Conservation (phyloP, 2,888 invertebrate genomes). For the Steinernema hermaphroditum region DNA sequence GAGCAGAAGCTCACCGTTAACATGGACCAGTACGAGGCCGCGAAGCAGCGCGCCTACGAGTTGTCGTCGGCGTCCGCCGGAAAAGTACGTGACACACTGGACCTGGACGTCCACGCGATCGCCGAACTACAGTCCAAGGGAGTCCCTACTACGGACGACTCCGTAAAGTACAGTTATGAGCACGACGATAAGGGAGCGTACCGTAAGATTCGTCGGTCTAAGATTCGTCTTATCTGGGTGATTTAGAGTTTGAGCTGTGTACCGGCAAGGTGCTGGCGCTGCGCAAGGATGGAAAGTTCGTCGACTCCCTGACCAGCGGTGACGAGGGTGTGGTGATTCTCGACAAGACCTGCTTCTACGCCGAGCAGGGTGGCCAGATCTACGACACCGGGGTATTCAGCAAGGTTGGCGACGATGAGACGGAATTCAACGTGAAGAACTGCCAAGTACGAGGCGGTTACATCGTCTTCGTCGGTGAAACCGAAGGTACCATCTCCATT, state of each 20-base stretch:
- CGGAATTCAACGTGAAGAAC: conserved; percentile 87
- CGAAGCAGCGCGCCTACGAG: conserved; percentile 82
- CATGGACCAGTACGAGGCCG: conserved; percentile 85
- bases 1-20: conserved; percentile 87
- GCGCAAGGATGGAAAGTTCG: conserved; percentile 77
- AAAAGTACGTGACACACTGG: conserved; percentile 76
- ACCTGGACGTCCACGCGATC: conserved; percentile 91
- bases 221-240: no score
- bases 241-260: conserved; percentile 75
- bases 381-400: conserved; percentile 87
- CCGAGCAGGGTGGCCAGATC: conserved; percentile 98
- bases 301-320: conserved; percentile 79
- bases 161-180: conserved; percentile 85
- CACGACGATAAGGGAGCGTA: conserved; percentile 73
- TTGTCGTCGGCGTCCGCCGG: conserved; percentile 78
- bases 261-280: conserved; percentile 79
- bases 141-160: conserved; percentile 84
- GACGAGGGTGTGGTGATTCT: conserved; percentile 88
- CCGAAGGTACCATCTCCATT: conserved; percentile 80
- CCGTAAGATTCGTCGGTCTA: conserved; percentile 67
- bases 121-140: conserved; percentile 80
- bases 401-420: conserved; percentile 78
- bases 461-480: conserved; percentile 85
- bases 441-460: conserved; percentile 94
- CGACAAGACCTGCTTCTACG: conserved; percentile 91